Percentiles rank a stretch among this genome's conserved stretches.
Evolutionary conservation across 2,797 vertebrate species (phyloP).

Genomic region (Mormyrus hasselquistii): DNA sequence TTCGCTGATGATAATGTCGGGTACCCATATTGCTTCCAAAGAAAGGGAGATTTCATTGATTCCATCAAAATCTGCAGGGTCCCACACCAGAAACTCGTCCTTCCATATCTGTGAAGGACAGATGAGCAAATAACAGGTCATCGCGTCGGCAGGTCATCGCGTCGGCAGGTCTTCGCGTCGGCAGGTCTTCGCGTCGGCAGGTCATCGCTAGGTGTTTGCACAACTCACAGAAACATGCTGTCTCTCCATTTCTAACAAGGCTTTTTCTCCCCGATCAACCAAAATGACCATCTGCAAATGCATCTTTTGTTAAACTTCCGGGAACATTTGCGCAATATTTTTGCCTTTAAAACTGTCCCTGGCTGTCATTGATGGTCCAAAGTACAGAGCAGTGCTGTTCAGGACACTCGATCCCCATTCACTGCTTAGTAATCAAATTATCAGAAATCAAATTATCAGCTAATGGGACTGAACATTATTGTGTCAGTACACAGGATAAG

Average conservation of each 20-base stretch:
- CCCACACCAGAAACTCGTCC: constrained; percentile 82
- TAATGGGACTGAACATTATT: not conserved
- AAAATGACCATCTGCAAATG: not conserved
- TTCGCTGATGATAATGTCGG: constrained; percentile 78
- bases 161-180: not conserved
- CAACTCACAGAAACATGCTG: not conserved
- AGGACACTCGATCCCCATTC: not conserved
- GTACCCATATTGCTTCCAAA: constrained; percentile 75
- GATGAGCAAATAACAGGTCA: not conserved
- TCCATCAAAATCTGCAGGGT: constrained; percentile 74
- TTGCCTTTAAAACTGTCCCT: not conserved
- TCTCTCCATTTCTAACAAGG: not conserved
- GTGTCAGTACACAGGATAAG: not conserved
- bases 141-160: not conserved
- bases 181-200: not conserved
- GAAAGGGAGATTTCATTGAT: constrained; percentile 76
- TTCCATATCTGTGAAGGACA: constrained; percentile 68
- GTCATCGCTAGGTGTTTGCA: not conserved
- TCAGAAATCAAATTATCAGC: not conserved
- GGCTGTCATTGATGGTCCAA: not conserved
- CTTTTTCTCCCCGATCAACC: not conserved
- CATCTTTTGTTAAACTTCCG: not conserved
- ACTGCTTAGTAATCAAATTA: constrained; percentile 1
- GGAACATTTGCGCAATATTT: not conserved
- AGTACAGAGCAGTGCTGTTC: not conserved